These are phyloP conservation scores for Etheostoma nigrum DNA, from an alignment of 2,797 vertebrate genomes.

Conservation along the genomic window DNA sequence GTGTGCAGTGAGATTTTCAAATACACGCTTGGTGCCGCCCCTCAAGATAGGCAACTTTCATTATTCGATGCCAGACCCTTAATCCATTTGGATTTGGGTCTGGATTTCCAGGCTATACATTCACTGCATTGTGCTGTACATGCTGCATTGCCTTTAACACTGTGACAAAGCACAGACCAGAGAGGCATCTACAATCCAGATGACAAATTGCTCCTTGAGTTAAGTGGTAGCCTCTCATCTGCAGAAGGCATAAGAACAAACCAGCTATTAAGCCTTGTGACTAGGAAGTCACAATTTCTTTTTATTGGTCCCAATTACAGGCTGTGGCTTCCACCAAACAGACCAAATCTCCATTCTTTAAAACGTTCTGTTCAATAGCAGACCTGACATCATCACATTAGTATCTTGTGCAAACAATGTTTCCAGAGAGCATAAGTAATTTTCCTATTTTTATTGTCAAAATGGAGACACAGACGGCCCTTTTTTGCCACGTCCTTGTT, in stretches of 20 bases:
- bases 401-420: constrained; percentile 16
- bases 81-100: no score
- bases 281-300: constrained; percentile 25
- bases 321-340: constrained; percentile 31
- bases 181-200: not conserved
- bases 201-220: constrained; percentile 17
- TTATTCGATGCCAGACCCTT: no score
- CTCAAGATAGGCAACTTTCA: no score
- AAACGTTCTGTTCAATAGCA: constrained; percentile 28
- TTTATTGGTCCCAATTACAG: constrained; percentile 55
- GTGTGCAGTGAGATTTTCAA: no score
- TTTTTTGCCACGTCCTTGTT: not conserved
- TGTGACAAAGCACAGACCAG: not conserved
- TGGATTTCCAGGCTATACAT: not conserved
- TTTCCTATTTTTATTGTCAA: constrained; percentile 31
- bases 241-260: constrained; percentile 22
- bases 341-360: constrained; percentile 34
- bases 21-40: no score
- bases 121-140: not conserved
- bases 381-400: constrained; percentile 48
- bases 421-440: constrained; percentile 37
- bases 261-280: constrained; percentile 33
- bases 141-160: not conserved
- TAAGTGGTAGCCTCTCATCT: constrained; percentile 24
- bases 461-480: constrained; percentile 13